These are phyloP conservation scores for Drosophila lacteicornis DNA, from an alignment of 1,140 invertebrate genomes.

Conservation along the genomic window DNA sequence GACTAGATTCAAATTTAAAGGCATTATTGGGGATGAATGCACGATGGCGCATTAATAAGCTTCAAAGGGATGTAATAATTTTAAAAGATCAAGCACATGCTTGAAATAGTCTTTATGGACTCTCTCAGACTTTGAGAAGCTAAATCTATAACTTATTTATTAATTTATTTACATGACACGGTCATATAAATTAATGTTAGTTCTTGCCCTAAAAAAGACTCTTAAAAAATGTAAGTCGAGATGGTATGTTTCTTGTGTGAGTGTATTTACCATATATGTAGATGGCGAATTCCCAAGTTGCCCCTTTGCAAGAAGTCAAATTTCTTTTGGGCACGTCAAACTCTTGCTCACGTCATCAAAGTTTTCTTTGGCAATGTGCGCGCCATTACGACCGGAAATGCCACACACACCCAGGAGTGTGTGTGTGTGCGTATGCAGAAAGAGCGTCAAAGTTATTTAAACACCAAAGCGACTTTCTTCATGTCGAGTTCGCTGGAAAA, in stretches of 20 bases:
- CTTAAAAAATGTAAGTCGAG: no score
- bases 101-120: no score
- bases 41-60: background rate
- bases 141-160: no score
- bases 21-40: background rate
- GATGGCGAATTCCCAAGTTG: conserved; percentile 44
- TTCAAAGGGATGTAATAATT: background rate
- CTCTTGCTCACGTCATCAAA: conserved; percentile 57
- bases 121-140: no score
- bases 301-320: conserved; percentile 60
- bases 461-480: conserved; percentile 49
- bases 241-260: background rate
- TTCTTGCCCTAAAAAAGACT: no score
- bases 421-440: conserved; percentile 33
- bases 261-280: conserved; percentile 1
- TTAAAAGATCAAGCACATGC: no score
- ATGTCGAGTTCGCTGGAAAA: conserved; percentile 28
- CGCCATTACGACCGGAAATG: conserved; percentile 67
- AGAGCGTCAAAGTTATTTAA: conserved; percentile 79
- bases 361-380: conserved; percentile 47
- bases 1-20: no score
- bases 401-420: conserved; percentile 25
- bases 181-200: no score
- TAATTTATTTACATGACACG: no score
- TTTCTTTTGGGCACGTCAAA: conserved; percentile 71